These are phyloP conservation scores for Drosophila anomelani DNA, from an alignment of 2,888 invertebrate species.

Conservation along the genomic window DNA sequence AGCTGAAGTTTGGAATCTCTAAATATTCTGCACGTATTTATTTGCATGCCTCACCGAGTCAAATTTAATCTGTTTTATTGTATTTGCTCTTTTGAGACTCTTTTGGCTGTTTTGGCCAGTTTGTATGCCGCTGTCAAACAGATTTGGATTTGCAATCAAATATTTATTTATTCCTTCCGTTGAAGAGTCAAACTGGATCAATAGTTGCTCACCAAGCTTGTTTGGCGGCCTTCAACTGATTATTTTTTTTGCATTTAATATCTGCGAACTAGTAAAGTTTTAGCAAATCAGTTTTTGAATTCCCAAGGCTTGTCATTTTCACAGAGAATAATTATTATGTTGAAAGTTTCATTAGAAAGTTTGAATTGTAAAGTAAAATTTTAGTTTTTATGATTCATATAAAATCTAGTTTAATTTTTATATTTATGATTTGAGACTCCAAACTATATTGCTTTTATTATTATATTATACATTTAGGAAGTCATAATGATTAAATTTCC, in stretches of 20 bases:
- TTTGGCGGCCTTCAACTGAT: constrained; percentile 17
- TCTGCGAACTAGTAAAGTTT: neutral
- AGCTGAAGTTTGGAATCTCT: constrained; percentile 12
- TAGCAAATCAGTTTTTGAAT: neutral
- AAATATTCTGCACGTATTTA: constrained; percentile 34
- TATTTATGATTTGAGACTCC: neutral
- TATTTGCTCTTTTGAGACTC: constrained; percentile 31
- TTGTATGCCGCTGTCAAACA: constrained; percentile 29
- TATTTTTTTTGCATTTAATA: neutral
- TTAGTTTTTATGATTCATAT: neutral
- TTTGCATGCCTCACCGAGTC: constrained; percentile 12
- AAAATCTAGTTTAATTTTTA: neutral
- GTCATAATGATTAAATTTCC: neutral
- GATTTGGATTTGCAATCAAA: constrained; percentile 38
- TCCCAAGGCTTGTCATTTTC: neutral
- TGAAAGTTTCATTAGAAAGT: neutral
- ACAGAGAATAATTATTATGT: neutral
- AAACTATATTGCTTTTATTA: neutral
- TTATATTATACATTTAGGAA: neutral
- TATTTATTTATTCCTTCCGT: constrained; percentile 40
- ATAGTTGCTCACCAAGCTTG: constrained; percentile 25
- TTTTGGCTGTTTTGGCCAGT: constrained; percentile 8
- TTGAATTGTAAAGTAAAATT: neutral
- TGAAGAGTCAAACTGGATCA: constrained; percentile 17
- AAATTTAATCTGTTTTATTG: constrained; percentile 35